Evolutionary conservation across 1,140 invertebrate species (phyloP).

Genomic region (Rhynchophorus ferrugineus): DNA sequence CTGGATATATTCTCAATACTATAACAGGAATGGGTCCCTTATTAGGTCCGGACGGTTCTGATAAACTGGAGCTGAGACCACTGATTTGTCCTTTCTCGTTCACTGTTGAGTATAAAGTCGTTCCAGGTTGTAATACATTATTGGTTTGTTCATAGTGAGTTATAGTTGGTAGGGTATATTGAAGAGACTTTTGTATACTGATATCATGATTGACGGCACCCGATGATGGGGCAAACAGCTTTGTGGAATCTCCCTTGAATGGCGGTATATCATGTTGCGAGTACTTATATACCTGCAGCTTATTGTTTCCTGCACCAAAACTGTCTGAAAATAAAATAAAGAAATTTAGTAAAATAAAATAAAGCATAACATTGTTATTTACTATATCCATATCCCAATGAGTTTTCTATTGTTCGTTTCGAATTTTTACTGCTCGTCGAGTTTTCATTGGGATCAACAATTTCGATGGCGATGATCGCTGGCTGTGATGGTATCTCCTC

Average conservation of each 20-base stretch:
- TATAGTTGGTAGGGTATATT: conserved; percentile 16
- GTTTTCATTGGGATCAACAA: conserved; percentile 45
- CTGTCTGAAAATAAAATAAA: conserved; percentile 9
- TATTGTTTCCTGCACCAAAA: conserved; percentile 38
- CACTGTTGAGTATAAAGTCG: conserved; percentile 35
- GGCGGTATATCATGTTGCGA: conserved; percentile 50
- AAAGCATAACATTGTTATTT: conserved; percentile 43
- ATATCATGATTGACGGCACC: conserved; percentile 6
- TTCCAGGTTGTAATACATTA: conserved; percentile 27
- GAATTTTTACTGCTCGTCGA: conserved; percentile 43
- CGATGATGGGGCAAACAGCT: neutral
- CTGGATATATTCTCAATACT: conserved; percentile 48
- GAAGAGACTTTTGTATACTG: conserved; percentile 16
- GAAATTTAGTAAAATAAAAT: conserved; percentile 27
- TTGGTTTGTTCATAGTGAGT: conserved; percentile 10
- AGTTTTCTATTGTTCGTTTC: conserved; percentile 51
- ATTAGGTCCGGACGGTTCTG: conserved; percentile 16
- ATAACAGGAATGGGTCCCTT: conserved; percentile 46
- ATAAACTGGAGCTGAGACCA: conserved; percentile 25
- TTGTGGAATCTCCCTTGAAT: conserved; percentile 19
- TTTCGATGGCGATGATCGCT: conserved; percentile 51
- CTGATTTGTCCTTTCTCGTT: conserved; percentile 33
- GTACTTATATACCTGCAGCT: conserved; percentile 52
- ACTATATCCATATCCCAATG: conserved; percentile 50
- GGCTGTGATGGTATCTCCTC: conserved; percentile 29